Evolutionary conservation across 2,888 invertebrate species (phyloP), one percentile per base, ranked within the genome.

Genomic region (Andrena camellia): DNA sequence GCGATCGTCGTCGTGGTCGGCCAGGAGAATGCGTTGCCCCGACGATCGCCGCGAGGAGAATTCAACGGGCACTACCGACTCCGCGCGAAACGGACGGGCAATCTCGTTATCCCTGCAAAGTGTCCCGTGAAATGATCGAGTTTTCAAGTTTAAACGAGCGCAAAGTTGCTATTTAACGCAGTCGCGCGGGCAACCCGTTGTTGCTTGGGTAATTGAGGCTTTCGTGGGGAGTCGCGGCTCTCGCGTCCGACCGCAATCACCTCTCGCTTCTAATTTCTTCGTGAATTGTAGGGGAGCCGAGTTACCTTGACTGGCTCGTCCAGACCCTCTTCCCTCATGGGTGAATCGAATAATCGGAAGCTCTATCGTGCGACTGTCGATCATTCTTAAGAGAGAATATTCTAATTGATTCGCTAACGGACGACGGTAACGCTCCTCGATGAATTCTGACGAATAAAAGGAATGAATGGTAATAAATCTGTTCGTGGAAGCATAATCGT

Each of bases 131-230:
- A 79, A 79, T 33, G 54, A 79, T 79, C 80, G 67, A 79, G 66
- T 80, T 79, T 80, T 26, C 26, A 54, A 63, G 80, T 80, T 79
- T 54, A 67, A 79, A 67, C 33, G 66, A 48, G 66, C 79, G 50
- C 80, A 31, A 79, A 78, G 71, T 80, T 71, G 70, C 26, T 48
- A 54, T 80, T 80, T 66, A 80, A 67, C 71, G 66, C 54, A 48
- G 57, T 63, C 17, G 60, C 62, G 35, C 23, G 20, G 70, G 69
- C 60, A 33, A 69, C n/a, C 54, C 67, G 73, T 67, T 67, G 42
- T 80, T 62, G 48, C 26, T 26, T n/a, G 54, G 62, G 29, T 80
- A 72, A 80, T 80, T 29, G 71, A 78, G 80, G 48, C 29, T 35
- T 20, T 59, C 64, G 73, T 42, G 42, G n/a, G 13, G 50, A 17